phyloP scores from a whole-genome alignment of 2,888 invertebrate species.

The Diaprepes abbreviatus region DNA sequence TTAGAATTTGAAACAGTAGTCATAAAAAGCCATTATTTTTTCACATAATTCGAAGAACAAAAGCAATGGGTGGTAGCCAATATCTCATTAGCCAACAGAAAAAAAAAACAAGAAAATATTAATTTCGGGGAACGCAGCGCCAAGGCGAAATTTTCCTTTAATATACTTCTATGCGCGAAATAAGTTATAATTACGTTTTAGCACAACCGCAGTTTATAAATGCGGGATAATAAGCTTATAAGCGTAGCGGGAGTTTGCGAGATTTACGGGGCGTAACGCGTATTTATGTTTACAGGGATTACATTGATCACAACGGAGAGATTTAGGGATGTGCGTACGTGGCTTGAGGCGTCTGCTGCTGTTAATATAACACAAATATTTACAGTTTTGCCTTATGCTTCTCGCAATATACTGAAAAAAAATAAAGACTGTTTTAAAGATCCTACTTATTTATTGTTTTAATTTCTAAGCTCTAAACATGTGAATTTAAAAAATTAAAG shows the following conservation, averaged over 20 bases:
- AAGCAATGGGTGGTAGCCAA: too few relatives aligned
- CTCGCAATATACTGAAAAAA: too few relatives aligned
- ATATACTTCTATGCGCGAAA: conserved; percentile 12
- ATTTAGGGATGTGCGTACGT: conserved; percentile 39
- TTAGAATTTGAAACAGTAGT: too few relatives aligned
- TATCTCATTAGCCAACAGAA: background rate
- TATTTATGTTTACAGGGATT: conserved; percentile 46
- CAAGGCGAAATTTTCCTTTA: background rate
- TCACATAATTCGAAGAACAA: too few relatives aligned
- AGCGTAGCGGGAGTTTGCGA: conserved; percentile 39
- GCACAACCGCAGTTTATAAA: conserved; percentile 42
- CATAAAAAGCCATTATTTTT: too few relatives aligned
- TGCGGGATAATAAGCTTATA: conserved; percentile 42
- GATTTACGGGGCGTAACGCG: conserved; percentile 40
- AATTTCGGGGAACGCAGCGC: background rate
- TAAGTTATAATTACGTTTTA: conserved; percentile 44
- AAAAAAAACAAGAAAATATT: background rate
- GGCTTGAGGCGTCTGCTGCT: background rate
- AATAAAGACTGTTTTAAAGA: too few relatives aligned
- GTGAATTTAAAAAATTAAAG: too few relatives aligned
- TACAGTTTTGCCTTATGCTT: background rate
- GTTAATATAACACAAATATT: conserved; percentile 27
- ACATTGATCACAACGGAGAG: conserved; percentile 37
- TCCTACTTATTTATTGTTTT: too few relatives aligned
- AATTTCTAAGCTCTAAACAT: too few relatives aligned